phyloP scores from a whole-genome alignment of 2,113 vertebrate species.

The Acinonyx jubatus region DNA sequence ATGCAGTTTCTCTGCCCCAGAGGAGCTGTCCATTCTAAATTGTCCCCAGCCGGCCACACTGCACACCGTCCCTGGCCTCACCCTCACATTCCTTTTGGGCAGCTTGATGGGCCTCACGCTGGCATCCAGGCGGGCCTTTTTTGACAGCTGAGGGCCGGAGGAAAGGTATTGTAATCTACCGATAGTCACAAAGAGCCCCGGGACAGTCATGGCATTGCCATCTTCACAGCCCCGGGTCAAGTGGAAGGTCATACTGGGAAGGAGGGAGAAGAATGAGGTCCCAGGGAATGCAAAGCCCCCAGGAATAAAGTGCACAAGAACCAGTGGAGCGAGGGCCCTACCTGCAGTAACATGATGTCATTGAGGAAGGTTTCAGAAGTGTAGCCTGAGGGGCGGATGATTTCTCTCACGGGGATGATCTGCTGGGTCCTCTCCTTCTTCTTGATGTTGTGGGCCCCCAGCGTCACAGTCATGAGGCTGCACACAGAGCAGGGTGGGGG shows the following conservation, averaged over 20 bases:
- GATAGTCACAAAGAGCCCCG: neutral
- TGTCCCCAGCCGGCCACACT: neutral
- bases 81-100: rapidly evolving
- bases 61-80: neutral
- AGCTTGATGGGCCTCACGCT: neutral
- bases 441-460: constrained; percentile 58
- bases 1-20: rapidly evolving
- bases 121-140: rapidly evolving
- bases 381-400: neutral
- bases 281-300: neutral
- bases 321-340: neutral
- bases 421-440: constrained; percentile 35
- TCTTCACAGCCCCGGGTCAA: neutral
- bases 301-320: neutral
- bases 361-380: rapidly evolving
- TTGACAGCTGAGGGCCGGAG: neutral
- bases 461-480: constrained; percentile 11
- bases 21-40: rapidly evolving
- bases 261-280: neutral
- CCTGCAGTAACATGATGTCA: constrained; percentile 74
- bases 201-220: neutral
- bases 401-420: neutral
- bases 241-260: neutral
- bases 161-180: neutral
- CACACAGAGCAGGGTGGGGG: neutral